Conservation (phyloP, 2,797 vertebrate species). For the Lithobates sylvaticus region DNA sequence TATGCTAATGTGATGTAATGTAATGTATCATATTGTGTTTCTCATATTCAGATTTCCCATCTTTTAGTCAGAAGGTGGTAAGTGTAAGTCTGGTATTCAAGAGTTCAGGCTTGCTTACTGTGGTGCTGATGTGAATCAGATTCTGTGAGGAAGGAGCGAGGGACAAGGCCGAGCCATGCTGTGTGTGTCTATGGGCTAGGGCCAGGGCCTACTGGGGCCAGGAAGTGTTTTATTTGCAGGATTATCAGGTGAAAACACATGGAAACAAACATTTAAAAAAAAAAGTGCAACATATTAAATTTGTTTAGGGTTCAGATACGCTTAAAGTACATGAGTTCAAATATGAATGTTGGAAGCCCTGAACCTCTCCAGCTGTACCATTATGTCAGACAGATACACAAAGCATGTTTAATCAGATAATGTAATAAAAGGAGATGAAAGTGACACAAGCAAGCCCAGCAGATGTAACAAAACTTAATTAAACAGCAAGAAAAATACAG, state of each 20-base stretch:
- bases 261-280: not conserved
- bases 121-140: too few species aligned
- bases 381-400: not conserved
- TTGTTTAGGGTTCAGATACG: not conserved
- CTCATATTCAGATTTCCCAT: too few species aligned
- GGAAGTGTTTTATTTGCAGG: too few species aligned
- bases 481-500: conserved; percentile 25
- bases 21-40: too few species aligned
- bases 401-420: conserved; percentile 6
- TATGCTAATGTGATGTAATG: too few species aligned
- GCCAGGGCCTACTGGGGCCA: not conserved
- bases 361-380: not conserved
- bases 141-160: too few species aligned
- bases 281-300: not conserved
- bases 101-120: too few species aligned
- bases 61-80: too few species aligned
- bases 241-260: not conserved
- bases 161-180: too few species aligned
- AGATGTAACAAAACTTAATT: not conserved
- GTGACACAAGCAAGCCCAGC: conserved; percentile 3
- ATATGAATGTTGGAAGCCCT: not conserved
- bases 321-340: not conserved
- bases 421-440: conserved; percentile 1
- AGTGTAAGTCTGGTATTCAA: too few species aligned
- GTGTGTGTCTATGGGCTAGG: too few species aligned